Conservation (phyloP, 2,888 invertebrate species). For the Archaeoteleia sp. region DNA sequence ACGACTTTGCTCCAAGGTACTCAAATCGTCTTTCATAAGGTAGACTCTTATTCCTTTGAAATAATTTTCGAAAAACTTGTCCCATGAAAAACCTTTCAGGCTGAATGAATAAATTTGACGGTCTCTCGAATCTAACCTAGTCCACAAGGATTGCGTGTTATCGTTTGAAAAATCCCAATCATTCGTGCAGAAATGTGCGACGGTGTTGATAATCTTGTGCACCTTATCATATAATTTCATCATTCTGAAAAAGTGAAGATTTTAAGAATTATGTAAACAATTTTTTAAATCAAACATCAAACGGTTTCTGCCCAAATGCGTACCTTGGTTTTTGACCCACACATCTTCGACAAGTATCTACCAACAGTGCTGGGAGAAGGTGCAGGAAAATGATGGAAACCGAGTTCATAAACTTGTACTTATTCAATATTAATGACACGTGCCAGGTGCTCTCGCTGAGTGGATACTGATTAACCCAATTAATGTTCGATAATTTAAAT, state of each 20-base stretch:
- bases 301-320: slow-evolving; percentile 57
- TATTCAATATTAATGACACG: slow-evolving; percentile 78
- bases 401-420: slow-evolving; percentile 76
- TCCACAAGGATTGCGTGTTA: slow-evolving; percentile 80
- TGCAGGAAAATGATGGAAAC: slow-evolving; percentile 82
- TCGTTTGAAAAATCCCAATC: slow-evolving; percentile 83
- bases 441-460: slow-evolving; percentile 79
- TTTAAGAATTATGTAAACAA: no score
- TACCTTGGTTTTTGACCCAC: slow-evolving; percentile 82
- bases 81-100: slow-evolving; percentile 84
- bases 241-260: slow-evolving; percentile 78
- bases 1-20: slow-evolving; percentile 80
- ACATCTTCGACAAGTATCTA: no score
- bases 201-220: slow-evolving; percentile 83
- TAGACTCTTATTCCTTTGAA: slow-evolving; percentile 84
- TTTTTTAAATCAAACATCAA: slow-evolving; percentile 1
- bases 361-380: slow-evolving; percentile 81
- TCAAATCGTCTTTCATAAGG: slow-evolving; percentile 85
- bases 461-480: slow-evolving; percentile 77
- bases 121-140: slow-evolving; percentile 75
- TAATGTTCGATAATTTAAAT: no score
- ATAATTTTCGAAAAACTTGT: slow-evolving; percentile 81
- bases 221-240: slow-evolving; percentile 86
- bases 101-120: slow-evolving; percentile 83
- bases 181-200: slow-evolving; percentile 85